Percentiles rank a stretch among this genome's conserved stretches.
Evolutionary conservation across 2,888 invertebrate genomes (phyloP).

Genomic region (Punctoribates punctum): DNA sequence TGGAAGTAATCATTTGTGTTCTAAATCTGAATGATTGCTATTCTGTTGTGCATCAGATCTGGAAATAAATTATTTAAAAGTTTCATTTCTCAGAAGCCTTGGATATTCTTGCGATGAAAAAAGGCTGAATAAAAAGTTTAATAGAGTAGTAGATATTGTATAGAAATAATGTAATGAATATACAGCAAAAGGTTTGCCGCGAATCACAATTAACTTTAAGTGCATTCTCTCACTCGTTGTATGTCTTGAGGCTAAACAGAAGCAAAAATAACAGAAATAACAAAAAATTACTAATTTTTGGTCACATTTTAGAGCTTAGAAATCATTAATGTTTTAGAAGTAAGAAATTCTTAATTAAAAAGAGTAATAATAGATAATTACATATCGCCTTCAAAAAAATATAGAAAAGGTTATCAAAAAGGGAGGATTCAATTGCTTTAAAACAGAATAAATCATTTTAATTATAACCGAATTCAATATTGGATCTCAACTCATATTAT

Average conservation of each 20-base stretch:
- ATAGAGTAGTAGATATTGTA: neutral
- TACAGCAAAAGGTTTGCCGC: constrained; percentile 4
- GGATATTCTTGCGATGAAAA: no score
- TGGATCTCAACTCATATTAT: no score
- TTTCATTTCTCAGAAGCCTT: no score
- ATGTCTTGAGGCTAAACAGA: constrained; percentile 1
- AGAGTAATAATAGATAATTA: constrained; percentile 10
- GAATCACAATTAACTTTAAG: constrained; percentile 11
- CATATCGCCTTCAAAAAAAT: neutral
- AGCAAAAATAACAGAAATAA: neutral
- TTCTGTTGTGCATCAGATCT: no score
- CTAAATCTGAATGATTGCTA: no score
- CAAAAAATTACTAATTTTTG: neutral
- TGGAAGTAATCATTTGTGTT: no score
- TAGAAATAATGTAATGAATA: neutral
- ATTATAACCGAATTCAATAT: no score
- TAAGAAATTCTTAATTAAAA: constrained; percentile 2
- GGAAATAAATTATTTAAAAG: no score
- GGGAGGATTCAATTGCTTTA: no score
- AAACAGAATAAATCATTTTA: no score
- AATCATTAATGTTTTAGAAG: neutral
- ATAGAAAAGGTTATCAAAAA: no score
- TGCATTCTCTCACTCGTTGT: neutral
- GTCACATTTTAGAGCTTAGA: neutral
- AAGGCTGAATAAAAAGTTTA: neutral